A percentile compares a stretch with the other conserved stretches of the same genome.
Conservation (phyloP, 2,113 vertebrate genomes). For the Mirza zaza region DNA sequence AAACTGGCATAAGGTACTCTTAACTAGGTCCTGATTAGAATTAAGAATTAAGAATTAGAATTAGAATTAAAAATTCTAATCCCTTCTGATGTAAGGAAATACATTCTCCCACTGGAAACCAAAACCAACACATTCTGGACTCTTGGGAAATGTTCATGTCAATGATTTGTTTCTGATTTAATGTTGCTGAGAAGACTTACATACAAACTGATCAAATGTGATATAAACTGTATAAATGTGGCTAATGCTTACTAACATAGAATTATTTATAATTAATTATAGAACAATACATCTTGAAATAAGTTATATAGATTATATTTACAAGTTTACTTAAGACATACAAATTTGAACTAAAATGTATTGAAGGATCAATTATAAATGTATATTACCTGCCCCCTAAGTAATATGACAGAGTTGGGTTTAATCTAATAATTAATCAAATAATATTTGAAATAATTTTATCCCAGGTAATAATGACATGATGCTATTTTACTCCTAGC, state of each 20-base stretch:
- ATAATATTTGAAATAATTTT: background rate
- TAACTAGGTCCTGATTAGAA: background rate
- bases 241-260: background rate
- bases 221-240: background rate
- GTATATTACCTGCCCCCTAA: accelerated
- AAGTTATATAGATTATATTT: slow-evolving; percentile 22
- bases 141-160: background rate
- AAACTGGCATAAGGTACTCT: background rate
- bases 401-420: background rate
- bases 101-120: background rate
- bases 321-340: background rate
- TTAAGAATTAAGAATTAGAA: background rate
- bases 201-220: background rate
- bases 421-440: background rate
- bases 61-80: too few relatives aligned
- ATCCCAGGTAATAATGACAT: background rate
- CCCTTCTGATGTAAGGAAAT: too few relatives aligned
- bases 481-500: background rate
- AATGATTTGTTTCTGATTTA: background rate
- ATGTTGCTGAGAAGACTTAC: background rate
- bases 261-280: slow-evolving; percentile 26
- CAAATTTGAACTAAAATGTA: slow-evolving; percentile 45
- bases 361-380: slow-evolving; percentile 24
- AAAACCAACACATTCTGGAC: background rate
- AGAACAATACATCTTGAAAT: background rate